Conservation (phyloP, 2,888 invertebrate species). For the Brachypalpus laphriformis region DNA sequence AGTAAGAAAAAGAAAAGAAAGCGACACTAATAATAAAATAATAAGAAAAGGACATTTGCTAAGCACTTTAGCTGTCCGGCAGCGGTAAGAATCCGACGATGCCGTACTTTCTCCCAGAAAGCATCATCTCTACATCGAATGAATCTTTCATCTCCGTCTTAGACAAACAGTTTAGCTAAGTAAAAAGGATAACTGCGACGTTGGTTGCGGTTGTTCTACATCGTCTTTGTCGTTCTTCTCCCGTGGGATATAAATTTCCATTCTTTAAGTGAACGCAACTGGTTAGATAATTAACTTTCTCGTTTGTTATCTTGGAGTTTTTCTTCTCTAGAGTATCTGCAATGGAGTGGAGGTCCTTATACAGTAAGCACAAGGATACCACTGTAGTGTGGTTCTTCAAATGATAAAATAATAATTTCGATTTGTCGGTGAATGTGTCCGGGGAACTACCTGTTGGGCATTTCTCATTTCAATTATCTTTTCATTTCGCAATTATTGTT, state of each 20-base stretch:
- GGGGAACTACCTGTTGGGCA: constrained; percentile 34
- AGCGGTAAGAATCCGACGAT: too few relatives aligned
- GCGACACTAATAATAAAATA: constrained; percentile 72
- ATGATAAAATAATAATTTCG: constrained; percentile 69
- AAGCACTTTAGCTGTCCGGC: constrained; percentile 54
- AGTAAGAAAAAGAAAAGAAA: constrained; percentile 13
- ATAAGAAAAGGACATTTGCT: constrained; percentile 72
- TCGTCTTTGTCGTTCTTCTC: constrained; percentile 1
- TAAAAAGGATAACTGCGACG: constrained; percentile 64
- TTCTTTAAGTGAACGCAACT: constrained; percentile 70
- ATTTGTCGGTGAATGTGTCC: constrained; percentile 32
- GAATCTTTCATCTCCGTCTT: constrained; percentile 64
- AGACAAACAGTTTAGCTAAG: constrained; percentile 70
- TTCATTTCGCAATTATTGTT: not conserved
- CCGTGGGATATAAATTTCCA: constrained; percentile 67
- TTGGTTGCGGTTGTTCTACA: constrained; percentile 21
- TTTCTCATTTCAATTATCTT: constrained; percentile 41
- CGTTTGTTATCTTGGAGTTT: constrained; percentile 47
- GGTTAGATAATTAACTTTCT: constrained; percentile 73
- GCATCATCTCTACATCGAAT: constrained; percentile 50
- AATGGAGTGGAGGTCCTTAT: not conserved
- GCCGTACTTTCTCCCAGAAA: not conserved
- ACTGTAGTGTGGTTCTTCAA: constrained; percentile 12
- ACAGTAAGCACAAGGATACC: not conserved
- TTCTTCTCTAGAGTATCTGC: not conserved